phyloP scores from a whole-genome alignment of 2,797 vertebrate genomes.

The Pangasius krempfi region DNA sequence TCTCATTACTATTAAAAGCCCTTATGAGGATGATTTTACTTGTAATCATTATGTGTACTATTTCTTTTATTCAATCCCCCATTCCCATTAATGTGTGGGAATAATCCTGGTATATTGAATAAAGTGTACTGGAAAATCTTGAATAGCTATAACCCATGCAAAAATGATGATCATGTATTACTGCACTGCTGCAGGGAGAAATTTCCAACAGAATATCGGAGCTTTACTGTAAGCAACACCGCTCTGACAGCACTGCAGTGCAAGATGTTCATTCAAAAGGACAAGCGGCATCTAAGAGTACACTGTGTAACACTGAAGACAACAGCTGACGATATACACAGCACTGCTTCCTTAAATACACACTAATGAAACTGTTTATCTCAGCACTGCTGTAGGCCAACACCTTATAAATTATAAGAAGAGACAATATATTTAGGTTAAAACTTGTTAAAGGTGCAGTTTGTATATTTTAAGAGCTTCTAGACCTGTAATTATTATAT shows the following conservation, averaged over 20 bases:
- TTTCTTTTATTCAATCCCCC: background rate
- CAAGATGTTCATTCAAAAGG: background rate
- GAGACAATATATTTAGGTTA: background rate
- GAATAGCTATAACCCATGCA: background rate
- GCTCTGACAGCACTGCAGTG: constrained; percentile 15
- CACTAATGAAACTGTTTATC: background rate
- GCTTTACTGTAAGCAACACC: background rate
- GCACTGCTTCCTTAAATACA: background rate
- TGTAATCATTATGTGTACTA: background rate
- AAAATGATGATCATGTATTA: background rate
- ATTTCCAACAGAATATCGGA: background rate
- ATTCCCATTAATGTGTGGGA: background rate
- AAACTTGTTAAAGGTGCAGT: background rate
- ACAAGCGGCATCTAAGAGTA: background rate
- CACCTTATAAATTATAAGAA: background rate
- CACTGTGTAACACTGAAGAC: background rate
- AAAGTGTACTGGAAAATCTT: background rate
- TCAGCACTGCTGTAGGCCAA: background rate
- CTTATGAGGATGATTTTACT: no score
- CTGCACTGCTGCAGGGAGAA: constrained; percentile 6
- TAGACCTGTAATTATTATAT: background rate
- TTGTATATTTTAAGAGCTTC: background rate
- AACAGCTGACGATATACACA: no score
- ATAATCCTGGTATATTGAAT: background rate
- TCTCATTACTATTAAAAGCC: background rate